Evolutionary conservation across 2,888 invertebrate species (phyloP), one percentile per base, ranked within the genome.

Genomic region (Ectobius pallidus): DNA sequence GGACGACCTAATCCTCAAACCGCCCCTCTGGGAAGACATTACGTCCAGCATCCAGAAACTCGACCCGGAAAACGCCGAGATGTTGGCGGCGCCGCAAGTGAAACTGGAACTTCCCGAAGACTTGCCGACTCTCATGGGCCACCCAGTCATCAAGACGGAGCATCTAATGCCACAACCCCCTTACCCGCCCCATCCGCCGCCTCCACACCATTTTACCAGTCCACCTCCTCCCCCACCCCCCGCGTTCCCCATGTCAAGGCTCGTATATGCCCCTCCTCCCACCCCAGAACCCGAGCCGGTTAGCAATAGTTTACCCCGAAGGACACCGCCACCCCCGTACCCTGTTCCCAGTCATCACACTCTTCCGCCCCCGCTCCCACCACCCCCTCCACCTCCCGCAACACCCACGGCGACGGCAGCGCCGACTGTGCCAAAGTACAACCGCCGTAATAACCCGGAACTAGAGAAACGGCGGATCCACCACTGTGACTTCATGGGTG

Each of bases 381-480:
- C 73, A 73, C 74, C 75, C 27, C 74, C 72, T 80, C 82, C 30
- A 81, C 81, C 77, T 81, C 80, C 69, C 80, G 69, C 76, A 76
- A 78, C 55, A 71, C 79, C 42, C 77, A 79, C 34, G 77, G 34
- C 52, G 27, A 83, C 85, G 79, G 63, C 72, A 22, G 46, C 68
- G 63, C 14, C 49, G 46, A 67, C 55, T 58, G 67, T 25, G 32
- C 82, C 88, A 76, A 94, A 93, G 81, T 97, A 95, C 85, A 97
- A 97, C 86, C 87, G 97, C 77, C 88, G 97, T 81, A 97, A 97
- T 84, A 98, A 98, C 85, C 97, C 97, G 0, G 97, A 98, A 83
- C 85, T 98, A 79, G 97, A 98, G 84, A 97, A 97, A 84, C 87
- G 97, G 78, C 86, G 98, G 81, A 96, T 97, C 79, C 97, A 98